phyloP scores from a whole-genome alignment of 2,888 invertebrate genomes.

The Agriopis aurantiaria region DNA sequence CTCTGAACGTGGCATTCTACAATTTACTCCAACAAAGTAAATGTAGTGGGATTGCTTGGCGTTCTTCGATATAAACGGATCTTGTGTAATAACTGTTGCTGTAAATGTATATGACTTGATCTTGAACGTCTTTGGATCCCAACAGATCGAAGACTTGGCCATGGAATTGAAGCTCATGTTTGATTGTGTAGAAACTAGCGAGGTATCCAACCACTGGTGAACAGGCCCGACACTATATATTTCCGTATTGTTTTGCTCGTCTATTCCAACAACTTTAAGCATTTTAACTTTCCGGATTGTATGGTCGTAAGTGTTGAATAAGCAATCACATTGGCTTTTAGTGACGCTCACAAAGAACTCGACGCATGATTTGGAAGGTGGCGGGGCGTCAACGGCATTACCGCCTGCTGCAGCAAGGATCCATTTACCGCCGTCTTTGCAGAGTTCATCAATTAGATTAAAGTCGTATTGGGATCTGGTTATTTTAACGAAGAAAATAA shows the following conservation, averaged over 20 bases:
- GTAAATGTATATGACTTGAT: conserved; percentile 13
- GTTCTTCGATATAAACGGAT: neutral
- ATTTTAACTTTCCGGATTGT: conserved; percentile 1
- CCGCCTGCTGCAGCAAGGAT: conserved; percentile 10
- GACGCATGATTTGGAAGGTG: conserved; percentile 3
- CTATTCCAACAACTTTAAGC: conserved; percentile 1
- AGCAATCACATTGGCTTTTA: neutral
- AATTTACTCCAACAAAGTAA: conserved; percentile 9
- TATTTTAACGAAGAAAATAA: neutral
- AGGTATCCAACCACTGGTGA: conserved; percentile 10
- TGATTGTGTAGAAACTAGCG: neutral
- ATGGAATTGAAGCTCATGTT: conserved; percentile 10
- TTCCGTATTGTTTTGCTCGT: conserved; percentile 4
- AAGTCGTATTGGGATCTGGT: neutral
- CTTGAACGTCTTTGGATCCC: neutral
- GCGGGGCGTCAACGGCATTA: conserved; percentile 1
- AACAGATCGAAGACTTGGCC: conserved; percentile 16
- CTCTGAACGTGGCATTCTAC: conserved; percentile 9
- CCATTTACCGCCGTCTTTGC: conserved; percentile 6
- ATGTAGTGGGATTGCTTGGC: neutral
- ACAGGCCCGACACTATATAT: conserved; percentile 1
- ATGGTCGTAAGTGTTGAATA: conserved; percentile 10
- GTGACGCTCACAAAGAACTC: neutral
- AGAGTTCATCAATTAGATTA: neutral
- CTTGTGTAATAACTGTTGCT: conserved; percentile 1